Conservation (phyloP, 2,888 invertebrate species). For the Philaethria dido region DNA sequence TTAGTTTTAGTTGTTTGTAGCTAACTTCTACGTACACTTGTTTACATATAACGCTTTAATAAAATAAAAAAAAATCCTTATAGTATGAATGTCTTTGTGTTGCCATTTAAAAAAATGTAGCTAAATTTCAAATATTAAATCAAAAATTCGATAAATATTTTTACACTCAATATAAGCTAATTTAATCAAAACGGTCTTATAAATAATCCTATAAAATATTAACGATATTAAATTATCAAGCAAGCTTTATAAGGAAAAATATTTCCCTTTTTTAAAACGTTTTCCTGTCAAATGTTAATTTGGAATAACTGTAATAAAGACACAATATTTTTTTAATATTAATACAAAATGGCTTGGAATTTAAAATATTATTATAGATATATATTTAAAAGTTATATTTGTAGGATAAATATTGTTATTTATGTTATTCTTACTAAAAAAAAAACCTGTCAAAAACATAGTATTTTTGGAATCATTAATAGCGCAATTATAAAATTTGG, state of each 20-base stretch:
- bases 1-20: background rate
- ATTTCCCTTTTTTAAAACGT: background rate
- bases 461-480: background rate
- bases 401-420: background rate
- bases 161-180: background rate
- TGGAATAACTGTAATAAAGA: background rate
- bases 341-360: no score
- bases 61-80: no score
- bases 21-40: background rate
- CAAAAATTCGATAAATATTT: no score
- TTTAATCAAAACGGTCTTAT: background rate
- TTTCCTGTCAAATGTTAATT: background rate
- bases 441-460: background rate
- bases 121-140: no score
- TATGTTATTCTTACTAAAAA: background rate
- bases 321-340: no score
- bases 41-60: background rate
- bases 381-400: no score
- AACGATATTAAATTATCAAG: background rate
- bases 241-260: background rate
- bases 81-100: no score
- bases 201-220: background rate
- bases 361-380: no score
- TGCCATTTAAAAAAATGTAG: no score
- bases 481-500: slow-evolving; percentile 11